A percentile compares a stretch with the other conserved stretches of the same genome.
Conservation (phyloP, 2,888 invertebrate species). For the Bibio marci region DNA sequence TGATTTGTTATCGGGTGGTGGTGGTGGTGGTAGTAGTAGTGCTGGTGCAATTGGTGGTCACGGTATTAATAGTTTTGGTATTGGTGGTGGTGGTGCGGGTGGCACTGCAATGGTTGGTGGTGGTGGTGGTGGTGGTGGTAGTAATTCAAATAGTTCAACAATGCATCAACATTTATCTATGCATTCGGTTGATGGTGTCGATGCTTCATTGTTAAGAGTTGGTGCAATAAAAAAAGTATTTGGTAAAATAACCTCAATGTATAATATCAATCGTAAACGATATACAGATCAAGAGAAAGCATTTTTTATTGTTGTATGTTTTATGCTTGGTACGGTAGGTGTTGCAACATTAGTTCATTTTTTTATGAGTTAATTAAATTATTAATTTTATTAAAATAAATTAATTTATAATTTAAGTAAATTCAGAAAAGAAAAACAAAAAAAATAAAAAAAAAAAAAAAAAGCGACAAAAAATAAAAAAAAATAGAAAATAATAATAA, state of each 20-base stretch:
- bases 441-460: too few species aligned
- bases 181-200: constrained; percentile 1
- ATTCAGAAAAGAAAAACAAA: too few species aligned
- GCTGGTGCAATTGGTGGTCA: constrained; percentile 8
- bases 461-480: too few species aligned
- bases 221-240: constrained; percentile 31
- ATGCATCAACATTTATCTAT: not conserved
- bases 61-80: constrained; percentile 3
- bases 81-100: constrained; percentile 8
- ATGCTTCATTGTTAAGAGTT: constrained; percentile 13
- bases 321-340: constrained; percentile 24
- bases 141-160: not conserved
- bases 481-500: too few species aligned
- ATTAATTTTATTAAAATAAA: too few species aligned
- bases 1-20: not conserved
- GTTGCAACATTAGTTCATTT: constrained; percentile 20
- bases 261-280: constrained; percentile 24
- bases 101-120: not conserved
- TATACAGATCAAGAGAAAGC: constrained; percentile 27
- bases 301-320: constrained; percentile 24
- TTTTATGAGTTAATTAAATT: not conserved
- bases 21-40: constrained; percentile 8
- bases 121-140: not conserved
- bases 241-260: constrained; percentile 20
- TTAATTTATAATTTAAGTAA: too few species aligned